Base-by-base conservation (phyloP, 2,888 invertebrate species). In the Lepidocyrtoides sp. region DNA sequence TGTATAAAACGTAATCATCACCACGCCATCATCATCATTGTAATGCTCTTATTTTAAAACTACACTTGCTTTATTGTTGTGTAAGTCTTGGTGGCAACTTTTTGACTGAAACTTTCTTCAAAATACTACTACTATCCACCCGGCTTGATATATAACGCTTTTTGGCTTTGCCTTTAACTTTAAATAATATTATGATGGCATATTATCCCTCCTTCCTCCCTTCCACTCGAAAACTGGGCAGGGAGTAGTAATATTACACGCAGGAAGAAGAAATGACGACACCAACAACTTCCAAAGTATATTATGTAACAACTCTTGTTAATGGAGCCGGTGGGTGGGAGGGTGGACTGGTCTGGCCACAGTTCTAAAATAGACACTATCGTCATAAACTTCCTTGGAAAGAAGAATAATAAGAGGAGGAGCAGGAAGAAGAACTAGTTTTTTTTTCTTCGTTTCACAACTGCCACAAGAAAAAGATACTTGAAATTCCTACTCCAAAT, bases 401-500 rank as follows among this genome's bases (percentile, higher is more conserved):
- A 8, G 7, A 69, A 36, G 36, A 14, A 69, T 69, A 69, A 36
- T 69, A 66, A 32, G 69, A 63, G 29, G 63, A 69, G 51, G 51
- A 41, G 4, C n/a, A 32, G 10, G 23, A 69, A 36, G 44, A 41
- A 75, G 14, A 20, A 20, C 10, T 3, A 75, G 10, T 20, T 29
- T 23, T 69, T 69, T 69, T 26, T n/a, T 4, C 26, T 26, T 3
- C 2, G 0, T 60, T 60, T 32, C 2, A 32, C 60, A 26, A 60
- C 10, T 23, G 60, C 23, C 29, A 29, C 66, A 66, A 29, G n/a
- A 66, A 32, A 66, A 66, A 29, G 66, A 7, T 60, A 60, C 10
- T 60, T 60, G 51, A 57, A 82, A 36, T 26, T 54, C 23, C 41
- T 32, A 57, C 36, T 60, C 36, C 60, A 63, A 82, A 82, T 66